Percentiles rank a stretch among this genome's conserved stretches.
Conservation (phyloP, 2,888 invertebrate species). For the Ryuthela nishihirai region DNA sequence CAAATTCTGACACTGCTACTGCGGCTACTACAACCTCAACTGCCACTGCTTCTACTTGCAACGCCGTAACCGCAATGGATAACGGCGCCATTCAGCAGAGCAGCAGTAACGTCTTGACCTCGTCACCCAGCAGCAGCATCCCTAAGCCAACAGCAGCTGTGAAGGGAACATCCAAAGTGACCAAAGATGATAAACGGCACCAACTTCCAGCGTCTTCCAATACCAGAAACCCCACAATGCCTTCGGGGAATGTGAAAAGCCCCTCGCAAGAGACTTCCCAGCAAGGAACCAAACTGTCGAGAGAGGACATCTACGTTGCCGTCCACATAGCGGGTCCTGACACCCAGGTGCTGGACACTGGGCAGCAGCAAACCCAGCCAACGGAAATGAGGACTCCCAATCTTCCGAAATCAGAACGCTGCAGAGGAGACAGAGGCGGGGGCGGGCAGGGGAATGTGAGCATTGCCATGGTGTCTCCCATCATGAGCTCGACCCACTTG, state of each 20-base stretch:
- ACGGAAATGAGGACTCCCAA: constrained; percentile 23
- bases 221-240: constrained; percentile 34
- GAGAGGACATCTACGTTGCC: constrained; percentile 35
- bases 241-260: constrained; percentile 38
- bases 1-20: not conserved
- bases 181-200: constrained; percentile 20
- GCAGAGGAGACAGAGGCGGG: constrained; percentile 46
- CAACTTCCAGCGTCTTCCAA: constrained; percentile 29
- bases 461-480: constrained; percentile 68
- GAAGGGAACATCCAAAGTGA: constrained; percentile 73
- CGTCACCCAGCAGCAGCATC: constrained; percentile 48
- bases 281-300: constrained; percentile 24
- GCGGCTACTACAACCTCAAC: constrained; percentile 13
- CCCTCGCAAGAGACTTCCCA: constrained; percentile 10
- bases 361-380: constrained; percentile 4
- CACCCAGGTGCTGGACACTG: constrained; percentile 21
- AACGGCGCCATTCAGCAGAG: too few relatives aligned
- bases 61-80: too few relatives aligned
- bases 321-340: constrained; percentile 34
- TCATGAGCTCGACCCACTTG: constrained; percentile 55
- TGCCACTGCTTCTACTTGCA: constrained; percentile 23
- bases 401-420: constrained; percentile 37
- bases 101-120: constrained; percentile 19
- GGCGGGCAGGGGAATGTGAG: constrained; percentile 41
- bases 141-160: constrained; percentile 90